Evolutionary conservation across 2,113 vertebrate genomes (phyloP).

Genomic region (Myiagra hebetior): DNA sequence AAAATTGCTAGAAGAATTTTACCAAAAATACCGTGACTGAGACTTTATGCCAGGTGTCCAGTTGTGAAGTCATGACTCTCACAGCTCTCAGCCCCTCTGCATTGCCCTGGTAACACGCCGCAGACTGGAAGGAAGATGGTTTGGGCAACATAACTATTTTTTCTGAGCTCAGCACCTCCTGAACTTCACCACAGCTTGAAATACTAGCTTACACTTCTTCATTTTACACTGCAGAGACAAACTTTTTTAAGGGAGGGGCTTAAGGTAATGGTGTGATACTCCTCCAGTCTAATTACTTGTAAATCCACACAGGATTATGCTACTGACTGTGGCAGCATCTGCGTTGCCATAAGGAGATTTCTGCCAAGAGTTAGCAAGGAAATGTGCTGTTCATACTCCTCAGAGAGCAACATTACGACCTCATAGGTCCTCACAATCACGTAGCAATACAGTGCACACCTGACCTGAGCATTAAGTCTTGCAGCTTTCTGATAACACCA

Average conservation of each 20-base stretch:
- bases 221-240: neutral
- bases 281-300: neutral
- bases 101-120: neutral
- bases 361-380: neutral
- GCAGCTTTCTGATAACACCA: neutral
- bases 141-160: neutral
- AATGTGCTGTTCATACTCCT: neutral
- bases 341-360: neutral
- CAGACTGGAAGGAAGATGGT: neutral
- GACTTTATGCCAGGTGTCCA: neutral
- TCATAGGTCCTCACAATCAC: neutral
- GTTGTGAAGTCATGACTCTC: neutral
- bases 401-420: accelerated
- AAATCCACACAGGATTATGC: neutral
- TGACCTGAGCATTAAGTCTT: neutral
- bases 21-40: neutral
- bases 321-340: neutral
- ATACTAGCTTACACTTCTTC: neutral
- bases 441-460: neutral
- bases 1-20: neutral
- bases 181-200: neutral
- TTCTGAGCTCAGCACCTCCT: neutral
- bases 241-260: neutral
- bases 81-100: neutral
- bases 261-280: neutral